These are phyloP conservation scores for Channallabes apus DNA, from an alignment of 2,797 vertebrate species.

Conservation along the genomic window DNA sequence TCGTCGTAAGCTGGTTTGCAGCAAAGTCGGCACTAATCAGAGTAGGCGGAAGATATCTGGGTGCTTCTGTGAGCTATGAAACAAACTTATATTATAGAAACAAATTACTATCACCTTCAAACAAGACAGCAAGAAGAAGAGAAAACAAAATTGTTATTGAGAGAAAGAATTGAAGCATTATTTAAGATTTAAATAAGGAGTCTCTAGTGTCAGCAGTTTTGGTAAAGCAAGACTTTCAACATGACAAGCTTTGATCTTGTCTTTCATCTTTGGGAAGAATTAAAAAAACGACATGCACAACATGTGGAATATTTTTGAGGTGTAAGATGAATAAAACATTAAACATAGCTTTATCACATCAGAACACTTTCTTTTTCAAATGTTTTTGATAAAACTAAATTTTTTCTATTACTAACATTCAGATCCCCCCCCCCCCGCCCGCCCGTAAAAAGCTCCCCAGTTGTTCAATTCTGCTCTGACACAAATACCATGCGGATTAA, in stretches of 20 bases:
- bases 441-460: neutral
- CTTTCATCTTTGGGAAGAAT: no score
- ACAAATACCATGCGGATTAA: neutral
- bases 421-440: neutral
- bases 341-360: neutral
- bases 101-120: neutral
- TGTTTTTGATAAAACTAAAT: neutral
- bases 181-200: neutral
- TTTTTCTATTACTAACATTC: neutral
- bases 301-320: neutral
- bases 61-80: conserved; percentile 86
- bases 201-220: neutral
- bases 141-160: neutral
- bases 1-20: conserved; percentile 90
- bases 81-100: neutral
- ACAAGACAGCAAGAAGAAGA: neutral
- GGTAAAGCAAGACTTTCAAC: neutral
- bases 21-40: conserved; percentile 95
- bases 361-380: neutral
- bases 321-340: neutral
- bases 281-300: no score
- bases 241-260: neutral
- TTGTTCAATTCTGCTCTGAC: neutral
- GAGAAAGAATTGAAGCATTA: neutral
- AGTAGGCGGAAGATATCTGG: conserved; percentile 84